phyloP scores from a whole-genome alignment of 2,113 vertebrate species.

The Mormyrus iriodes region DNA sequence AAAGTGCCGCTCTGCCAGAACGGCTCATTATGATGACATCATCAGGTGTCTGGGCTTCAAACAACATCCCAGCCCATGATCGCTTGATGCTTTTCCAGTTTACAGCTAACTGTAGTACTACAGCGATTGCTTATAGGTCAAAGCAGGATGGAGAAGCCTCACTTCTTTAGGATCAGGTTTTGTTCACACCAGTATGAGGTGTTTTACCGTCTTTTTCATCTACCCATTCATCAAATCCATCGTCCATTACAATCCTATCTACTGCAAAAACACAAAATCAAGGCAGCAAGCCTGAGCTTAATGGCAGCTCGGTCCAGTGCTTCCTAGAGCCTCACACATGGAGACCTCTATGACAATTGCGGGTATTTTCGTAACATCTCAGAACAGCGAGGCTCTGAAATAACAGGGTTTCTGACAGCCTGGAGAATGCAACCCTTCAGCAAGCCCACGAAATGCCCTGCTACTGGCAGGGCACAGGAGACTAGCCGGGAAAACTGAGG shows the following conservation, averaged over 20 bases:
- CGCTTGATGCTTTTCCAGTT: not conserved
- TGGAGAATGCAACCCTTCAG: not conserved
- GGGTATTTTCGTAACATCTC: not conserved
- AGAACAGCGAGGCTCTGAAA: not conserved
- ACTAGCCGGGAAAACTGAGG: not conserved
- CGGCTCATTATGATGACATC: not conserved
- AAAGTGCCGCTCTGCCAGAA: not conserved
- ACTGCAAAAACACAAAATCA: not conserved
- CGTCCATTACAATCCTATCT: not conserved
- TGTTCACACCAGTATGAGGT: slow-evolving; percentile 2
- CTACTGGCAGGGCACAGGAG: not conserved
- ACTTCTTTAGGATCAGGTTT: not conserved
- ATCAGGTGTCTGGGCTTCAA: not conserved
- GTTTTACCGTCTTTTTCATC: not conserved
- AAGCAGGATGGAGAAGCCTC: not conserved
- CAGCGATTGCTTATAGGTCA: not conserved
- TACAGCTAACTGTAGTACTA: not conserved
- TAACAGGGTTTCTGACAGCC: slow-evolving; percentile 7
- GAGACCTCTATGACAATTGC: not conserved
- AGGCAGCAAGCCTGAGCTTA: not conserved
- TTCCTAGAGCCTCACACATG: not conserved
- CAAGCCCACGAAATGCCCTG: not conserved
- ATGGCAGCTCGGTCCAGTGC: not conserved
- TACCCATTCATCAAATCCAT: not conserved
- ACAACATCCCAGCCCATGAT: not conserved